phyloP scores from a whole-genome alignment of 2,888 invertebrate species.

The Nebria brevicollis region DNA sequence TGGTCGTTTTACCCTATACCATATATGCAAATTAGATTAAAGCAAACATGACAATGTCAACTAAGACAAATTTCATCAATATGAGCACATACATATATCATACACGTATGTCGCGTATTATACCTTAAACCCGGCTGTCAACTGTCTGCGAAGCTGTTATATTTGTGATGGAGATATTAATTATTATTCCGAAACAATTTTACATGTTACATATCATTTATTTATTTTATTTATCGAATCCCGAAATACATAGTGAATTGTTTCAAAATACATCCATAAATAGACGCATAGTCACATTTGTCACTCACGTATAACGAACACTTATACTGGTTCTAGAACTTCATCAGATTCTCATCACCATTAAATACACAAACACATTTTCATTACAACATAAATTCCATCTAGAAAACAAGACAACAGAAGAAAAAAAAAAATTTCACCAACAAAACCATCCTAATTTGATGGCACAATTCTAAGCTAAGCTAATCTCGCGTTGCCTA shows the following conservation, averaged over 20 bases:
- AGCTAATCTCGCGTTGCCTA: neutral
- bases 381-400: neutral
- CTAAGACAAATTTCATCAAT: neutral
- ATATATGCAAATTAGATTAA: neutral
- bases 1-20: too few species aligned
- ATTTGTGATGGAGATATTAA: neutral
- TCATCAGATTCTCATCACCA: neutral
- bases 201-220: too few species aligned
- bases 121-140: neutral
- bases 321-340: neutral
- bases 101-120: neutral
- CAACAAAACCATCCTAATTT: neutral
- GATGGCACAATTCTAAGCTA: conserved; percentile 1
- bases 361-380: neutral
- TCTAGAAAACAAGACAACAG: neutral
- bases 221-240: too few species aligned
- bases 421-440: neutral
- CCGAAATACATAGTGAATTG: too few species aligned
- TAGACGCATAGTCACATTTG: too few species aligned
- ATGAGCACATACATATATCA: neutral
- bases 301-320: too few species aligned
- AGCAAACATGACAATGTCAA: neutral
- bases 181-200: neutral
- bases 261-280: too few species aligned
- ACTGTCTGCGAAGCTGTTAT: neutral